phyloP scores from a whole-genome alignment of 2,888 invertebrate species.

The Rhopalosiphum nymphaeae region DNA sequence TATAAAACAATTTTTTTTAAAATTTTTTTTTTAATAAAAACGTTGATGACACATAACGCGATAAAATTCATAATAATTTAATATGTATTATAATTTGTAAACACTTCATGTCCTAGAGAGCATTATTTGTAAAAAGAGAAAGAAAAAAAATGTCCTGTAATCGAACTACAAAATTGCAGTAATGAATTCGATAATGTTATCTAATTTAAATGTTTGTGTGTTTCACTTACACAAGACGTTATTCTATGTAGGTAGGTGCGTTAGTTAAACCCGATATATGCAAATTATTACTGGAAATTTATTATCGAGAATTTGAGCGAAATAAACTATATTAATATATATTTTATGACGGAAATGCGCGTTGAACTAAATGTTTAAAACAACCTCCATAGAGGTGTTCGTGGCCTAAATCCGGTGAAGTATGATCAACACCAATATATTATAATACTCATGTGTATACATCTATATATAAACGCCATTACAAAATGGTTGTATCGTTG shows the following conservation, averaged over 20 bases:
- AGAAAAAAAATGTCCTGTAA: neutral
- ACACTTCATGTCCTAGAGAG: neutral
- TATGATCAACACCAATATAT: neutral
- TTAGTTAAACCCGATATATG: neutral
- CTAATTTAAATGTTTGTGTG: neutral
- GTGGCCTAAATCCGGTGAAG: neutral
- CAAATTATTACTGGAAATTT: neutral
- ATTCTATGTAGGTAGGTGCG: neutral
- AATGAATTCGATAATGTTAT: neutral
- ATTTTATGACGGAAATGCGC: neutral
- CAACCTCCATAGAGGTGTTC: neutral
- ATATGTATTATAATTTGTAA: neutral
- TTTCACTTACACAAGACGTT: neutral
- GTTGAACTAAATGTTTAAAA: conserved; percentile 3
- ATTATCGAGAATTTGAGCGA: neutral
- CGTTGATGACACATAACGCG: neutral
- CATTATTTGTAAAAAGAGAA: neutral
- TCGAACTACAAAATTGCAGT: neutral
- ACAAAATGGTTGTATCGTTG: neutral
- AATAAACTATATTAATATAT: neutral
- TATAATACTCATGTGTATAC: neutral
- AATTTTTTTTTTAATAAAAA: neutral
- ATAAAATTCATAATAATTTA: neutral
- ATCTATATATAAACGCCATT: neutral
- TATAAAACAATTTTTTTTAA: neutral